phyloP scores from a whole-genome alignment of 2,797 vertebrate species.

The Microctenopoma stevenorrisi region DNA sequence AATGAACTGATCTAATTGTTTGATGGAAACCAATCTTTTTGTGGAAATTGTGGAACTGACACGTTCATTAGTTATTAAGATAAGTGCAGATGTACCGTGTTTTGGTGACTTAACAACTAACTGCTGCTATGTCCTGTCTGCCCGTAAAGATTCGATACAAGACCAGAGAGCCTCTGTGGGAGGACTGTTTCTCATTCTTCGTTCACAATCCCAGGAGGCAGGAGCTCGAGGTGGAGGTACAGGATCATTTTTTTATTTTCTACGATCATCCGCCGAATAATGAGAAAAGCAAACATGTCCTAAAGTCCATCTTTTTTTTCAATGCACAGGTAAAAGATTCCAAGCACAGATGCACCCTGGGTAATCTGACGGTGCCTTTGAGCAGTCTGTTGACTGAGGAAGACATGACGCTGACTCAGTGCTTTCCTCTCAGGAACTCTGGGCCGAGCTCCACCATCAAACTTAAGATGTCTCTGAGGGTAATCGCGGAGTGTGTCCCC shows the following conservation, averaged over 20 bases:
- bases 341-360: conserved; percentile 93
- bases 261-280: background rate
- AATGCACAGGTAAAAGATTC: conserved; percentile 90
- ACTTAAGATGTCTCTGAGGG: conserved; percentile 95
- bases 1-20: background rate
- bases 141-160: conserved; percentile 90
- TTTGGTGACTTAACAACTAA: background rate
- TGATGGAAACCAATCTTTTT: background rate
- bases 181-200: conserved; percentile 94
- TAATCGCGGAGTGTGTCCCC: conserved; percentile 64
- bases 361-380: conserved; percentile 89
- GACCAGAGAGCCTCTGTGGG: conserved; percentile 96
- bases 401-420: conserved; percentile 91
- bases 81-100: no score
- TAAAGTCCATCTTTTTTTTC: conserved; percentile 1
- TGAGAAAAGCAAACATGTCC: background rate
- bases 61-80: no score
- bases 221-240: conserved; percentile 95
- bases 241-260: background rate
- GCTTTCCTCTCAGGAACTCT: conserved; percentile 92
- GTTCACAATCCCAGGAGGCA: conserved; percentile 94
- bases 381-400: conserved; percentile 87
- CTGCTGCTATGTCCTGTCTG: conserved; percentile 17
- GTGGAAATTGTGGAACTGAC: background rate
- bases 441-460: conserved; percentile 94